Evolutionary conservation across 2,113 vertebrate species (phyloP), one percentile per base, ranked within the genome.

Genomic region (Anguilla japonica): DNA sequence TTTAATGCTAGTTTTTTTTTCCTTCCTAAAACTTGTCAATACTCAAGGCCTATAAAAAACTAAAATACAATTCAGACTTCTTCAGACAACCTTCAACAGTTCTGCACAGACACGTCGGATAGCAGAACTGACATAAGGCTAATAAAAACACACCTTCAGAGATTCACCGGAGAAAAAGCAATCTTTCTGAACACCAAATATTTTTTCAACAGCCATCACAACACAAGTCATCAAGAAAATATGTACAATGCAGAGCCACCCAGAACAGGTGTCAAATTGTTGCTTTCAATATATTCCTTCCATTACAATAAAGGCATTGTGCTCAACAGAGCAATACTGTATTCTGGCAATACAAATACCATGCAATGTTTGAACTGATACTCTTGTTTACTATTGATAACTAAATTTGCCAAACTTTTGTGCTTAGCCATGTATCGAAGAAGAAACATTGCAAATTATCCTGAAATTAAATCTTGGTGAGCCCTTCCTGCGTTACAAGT

Each of bases 311-410:
- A 39, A 40, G 5, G 16, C 80, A 81, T 16, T 81, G 1, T 81
- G 14, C 80, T 81, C 41, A 81, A 81, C 14, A 43, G 41, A 80
- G 79, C 79, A 81, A 75, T 34, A 75, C n/a, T 34, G n/a, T 75
- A 34, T 75, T 75, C 22, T 5, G 79, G 39, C 79, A 80, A 80
- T 34, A 41, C 34, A 80, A 6, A 80, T 40, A 67, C 60, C 22
- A 67, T 67, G 60, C 60, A 67, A 5, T 26, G 18, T 26, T 22
- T 67, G 60, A 20, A 67, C 26, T 26, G 60, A 26, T 67, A 26
- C 7, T 6, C 8, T 53, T 46, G 34, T 46, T 53, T 13, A 53
- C 50, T 53, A 53, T 1, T 53, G 8, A 67, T 26, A 26, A 67
- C 60, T 40, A 39, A 40, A 79, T 80, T 5, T 41, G 79, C 34